These are phyloP conservation scores for Agrotis clavis DNA, from an alignment of 2,888 invertebrate genomes.

Conservation along the genomic window DNA sequence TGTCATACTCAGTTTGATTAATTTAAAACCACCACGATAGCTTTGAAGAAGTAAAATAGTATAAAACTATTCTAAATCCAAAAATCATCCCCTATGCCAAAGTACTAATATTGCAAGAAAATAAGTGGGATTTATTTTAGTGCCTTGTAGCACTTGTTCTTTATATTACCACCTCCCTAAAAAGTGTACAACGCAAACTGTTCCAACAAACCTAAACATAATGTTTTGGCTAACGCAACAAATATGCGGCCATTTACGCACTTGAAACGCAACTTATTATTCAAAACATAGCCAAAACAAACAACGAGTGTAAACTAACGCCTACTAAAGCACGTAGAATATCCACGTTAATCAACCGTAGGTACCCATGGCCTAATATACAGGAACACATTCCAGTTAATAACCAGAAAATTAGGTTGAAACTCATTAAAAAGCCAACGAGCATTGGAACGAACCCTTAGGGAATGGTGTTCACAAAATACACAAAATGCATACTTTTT, in stretches of 20 bases:
- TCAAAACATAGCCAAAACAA: conserved; percentile 39
- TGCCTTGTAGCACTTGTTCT: too few species aligned
- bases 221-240: conserved; percentile 22
- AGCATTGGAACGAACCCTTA: conserved; percentile 35
- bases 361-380: conserved; percentile 18
- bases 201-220: conserved; percentile 8
- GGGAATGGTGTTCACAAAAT: conserved; percentile 45
- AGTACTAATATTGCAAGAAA: not conserved
- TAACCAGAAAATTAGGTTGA: conserved; percentile 49
- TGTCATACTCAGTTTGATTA: too few species aligned
- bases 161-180: not conserved
- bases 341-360: conserved; percentile 18
- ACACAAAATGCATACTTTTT: conserved; percentile 55
- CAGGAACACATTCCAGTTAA: conserved; percentile 45
- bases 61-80: too few species aligned
- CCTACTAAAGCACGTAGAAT: conserved; percentile 28
- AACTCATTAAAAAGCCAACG: conserved; percentile 55
- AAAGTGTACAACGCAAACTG: not conserved
- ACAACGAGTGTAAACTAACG: conserved; percentile 36
- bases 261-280: conserved; percentile 42
- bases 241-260: conserved; percentile 5
- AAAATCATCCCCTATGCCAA: too few species aligned
- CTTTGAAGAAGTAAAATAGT: too few species aligned
- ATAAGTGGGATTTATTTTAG: not conserved
- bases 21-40: too few species aligned